A percentile compares a stretch with the other conserved stretches of the same genome.
These are phyloP conservation scores for Drepana arcuata DNA, from an alignment of 1,140 invertebrate genomes.

Conservation along the genomic window DNA sequence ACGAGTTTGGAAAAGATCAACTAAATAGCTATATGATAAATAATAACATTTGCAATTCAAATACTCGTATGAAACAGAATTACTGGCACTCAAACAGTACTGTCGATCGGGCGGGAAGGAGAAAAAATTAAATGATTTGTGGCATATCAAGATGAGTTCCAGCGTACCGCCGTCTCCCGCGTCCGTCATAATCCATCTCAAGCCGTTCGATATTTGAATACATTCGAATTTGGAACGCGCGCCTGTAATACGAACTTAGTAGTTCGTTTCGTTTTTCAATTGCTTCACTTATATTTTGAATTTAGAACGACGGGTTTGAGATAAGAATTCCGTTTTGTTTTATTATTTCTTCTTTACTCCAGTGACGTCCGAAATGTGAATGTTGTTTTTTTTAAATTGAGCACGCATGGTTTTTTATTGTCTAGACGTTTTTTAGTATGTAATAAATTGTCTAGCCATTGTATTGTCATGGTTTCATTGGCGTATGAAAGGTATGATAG, in stretches of 20 bases:
- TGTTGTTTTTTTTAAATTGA: constrained; percentile 11
- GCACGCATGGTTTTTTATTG: constrained; percentile 15
- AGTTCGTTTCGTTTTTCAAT: constrained; percentile 65
- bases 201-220: constrained; percentile 60
- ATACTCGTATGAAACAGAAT: constrained; percentile 14
- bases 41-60: constrained; percentile 37
- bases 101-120: constrained; percentile 4
- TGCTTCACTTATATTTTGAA: constrained; percentile 67
- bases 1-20: constrained; percentile 26
- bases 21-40: constrained; percentile 14
- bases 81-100: constrained; percentile 8
- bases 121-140: constrained; percentile 26
- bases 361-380: constrained; percentile 22
- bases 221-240: constrained; percentile 59
- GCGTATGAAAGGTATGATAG: constrained; percentile 36
- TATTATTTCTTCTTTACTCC: not conserved
- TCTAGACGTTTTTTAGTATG: constrained; percentile 30
- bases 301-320: constrained; percentile 53
- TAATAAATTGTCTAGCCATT: constrained; percentile 27
- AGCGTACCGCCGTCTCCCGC: constrained; percentile 28
- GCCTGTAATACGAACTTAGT: constrained; percentile 57
- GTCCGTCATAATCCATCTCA: constrained; percentile 58
- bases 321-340: constrained; percentile 35
- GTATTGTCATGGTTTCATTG: constrained; percentile 19
- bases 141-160: constrained; percentile 35